Conservation (phyloP, 2,113 vertebrate genomes). For the Pterophyllum scalare region DNA sequence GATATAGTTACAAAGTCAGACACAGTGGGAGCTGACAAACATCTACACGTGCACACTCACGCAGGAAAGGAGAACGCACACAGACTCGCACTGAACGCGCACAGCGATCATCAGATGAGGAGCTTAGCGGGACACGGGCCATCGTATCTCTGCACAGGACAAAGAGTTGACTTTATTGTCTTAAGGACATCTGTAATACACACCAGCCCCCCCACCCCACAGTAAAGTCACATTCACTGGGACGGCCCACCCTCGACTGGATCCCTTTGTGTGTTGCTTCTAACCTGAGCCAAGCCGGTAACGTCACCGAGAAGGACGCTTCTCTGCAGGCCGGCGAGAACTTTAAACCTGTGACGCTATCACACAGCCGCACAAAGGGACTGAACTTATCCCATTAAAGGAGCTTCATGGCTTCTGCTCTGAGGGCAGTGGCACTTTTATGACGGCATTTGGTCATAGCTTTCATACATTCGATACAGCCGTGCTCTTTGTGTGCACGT, state of each 20-base stretch:
- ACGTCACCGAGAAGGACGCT: background rate
- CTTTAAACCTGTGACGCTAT: background rate
- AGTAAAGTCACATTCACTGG: background rate
- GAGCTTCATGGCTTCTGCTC: background rate
- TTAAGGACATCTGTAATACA: conserved; percentile 16
- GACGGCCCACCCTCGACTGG: background rate
- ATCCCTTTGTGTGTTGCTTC: background rate
- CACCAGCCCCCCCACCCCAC: background rate
- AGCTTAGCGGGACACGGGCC: background rate
- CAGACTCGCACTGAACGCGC: background rate
- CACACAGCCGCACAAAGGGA: background rate
- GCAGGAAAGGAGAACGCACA: background rate
- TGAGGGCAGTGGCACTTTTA: background rate
- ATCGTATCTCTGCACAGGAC: background rate
- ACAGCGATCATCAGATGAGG: background rate
- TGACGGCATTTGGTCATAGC: background rate
- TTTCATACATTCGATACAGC: background rate
- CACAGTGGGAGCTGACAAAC: conserved; percentile 24
- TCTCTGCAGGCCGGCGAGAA: background rate
- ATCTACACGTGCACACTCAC: background rate
- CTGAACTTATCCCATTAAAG: background rate
- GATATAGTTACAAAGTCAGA: conserved; percentile 74
- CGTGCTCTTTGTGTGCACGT: background rate
- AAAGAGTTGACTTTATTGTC: conserved; percentile 16
- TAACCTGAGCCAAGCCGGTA: background rate